Evolutionary conservation across 2,888 invertebrate species (phyloP).

Genomic region (Thymelicus lineola): DNA sequence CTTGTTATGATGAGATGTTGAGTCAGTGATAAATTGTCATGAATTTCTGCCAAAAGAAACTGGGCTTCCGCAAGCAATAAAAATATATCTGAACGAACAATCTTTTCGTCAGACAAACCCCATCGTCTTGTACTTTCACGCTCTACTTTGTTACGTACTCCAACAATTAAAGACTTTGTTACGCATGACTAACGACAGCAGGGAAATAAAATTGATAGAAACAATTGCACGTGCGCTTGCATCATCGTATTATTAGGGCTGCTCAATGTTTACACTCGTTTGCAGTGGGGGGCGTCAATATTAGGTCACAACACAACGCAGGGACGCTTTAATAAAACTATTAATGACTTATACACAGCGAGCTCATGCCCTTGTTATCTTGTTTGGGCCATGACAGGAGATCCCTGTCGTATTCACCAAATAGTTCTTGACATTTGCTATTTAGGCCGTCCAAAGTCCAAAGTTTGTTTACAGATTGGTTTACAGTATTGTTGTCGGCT

Average conservation of each 20-base stretch:
- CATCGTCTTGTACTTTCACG: constrained; percentile 46
- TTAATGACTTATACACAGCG: neutral
- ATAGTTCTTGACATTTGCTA: constrained; percentile 3
- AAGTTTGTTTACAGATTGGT: constrained; percentile 12
- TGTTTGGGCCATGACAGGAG: neutral
- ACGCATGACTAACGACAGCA: constrained; percentile 51
- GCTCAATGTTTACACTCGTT: constrained; percentile 9
- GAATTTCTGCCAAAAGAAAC: neutral
- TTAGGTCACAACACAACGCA: constrained; percentile 9
- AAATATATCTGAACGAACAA: neutral
- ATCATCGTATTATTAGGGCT: neutral
- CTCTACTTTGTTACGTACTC: constrained; percentile 50
- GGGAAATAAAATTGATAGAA: constrained; percentile 23
- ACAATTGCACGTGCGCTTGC: constrained; percentile 12
- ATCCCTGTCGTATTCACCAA: neutral
- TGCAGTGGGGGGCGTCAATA: constrained; percentile 21
- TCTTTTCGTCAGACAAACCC: neutral
- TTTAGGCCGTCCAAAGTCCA: neutral
- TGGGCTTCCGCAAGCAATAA: neutral
- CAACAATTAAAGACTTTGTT: constrained; percentile 56
- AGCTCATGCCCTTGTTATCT: neutral
- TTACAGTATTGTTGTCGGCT: neutral
- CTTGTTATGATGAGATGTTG: too few relatives aligned
- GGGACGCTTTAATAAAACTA: neutral
- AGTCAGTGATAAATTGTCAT: too few relatives aligned